Evolutionary conservation across 2,113 vertebrate species (phyloP).

Genomic region (Cyanoliseus patagonus): DNA sequence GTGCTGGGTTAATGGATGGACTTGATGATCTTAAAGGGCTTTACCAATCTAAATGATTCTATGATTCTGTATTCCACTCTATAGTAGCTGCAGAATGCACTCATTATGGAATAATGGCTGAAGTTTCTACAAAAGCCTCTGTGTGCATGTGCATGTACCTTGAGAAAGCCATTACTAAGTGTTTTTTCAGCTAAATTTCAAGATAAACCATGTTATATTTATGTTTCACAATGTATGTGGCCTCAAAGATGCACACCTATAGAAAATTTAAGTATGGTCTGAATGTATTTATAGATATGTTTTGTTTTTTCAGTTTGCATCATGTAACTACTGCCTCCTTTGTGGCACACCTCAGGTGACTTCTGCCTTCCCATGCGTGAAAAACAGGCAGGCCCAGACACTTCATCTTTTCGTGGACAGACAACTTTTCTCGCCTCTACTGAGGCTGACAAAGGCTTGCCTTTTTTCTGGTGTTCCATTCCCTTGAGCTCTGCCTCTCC

Average conservation of each 20-base stretch:
- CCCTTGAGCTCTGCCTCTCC: neutral
- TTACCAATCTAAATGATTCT: neutral
- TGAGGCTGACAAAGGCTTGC: neutral
- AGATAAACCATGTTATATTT: neutral
- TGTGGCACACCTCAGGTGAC: neutral
- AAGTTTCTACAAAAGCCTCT: neutral
- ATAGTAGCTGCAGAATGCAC: neutral
- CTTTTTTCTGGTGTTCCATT: neutral
- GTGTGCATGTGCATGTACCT: neutral
- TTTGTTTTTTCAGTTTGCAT: neutral
- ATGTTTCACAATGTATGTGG: neutral
- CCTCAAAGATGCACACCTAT: neutral
- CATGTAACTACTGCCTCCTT: neutral
- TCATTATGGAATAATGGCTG: neutral
- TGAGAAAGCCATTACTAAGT: neutral
- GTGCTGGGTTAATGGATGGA: neutral
- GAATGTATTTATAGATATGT: neutral
- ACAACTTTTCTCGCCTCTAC: neutral
- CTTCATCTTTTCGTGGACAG: neutral
- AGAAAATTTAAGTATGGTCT: neutral
- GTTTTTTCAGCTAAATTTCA: neutral
- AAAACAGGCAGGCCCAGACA: neutral
- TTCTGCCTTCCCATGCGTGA: neutral
- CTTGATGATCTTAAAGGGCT: neutral
- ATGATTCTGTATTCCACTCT: neutral